These are phyloP conservation scores for Xenops minutus DNA, from an alignment of 2,797 vertebrate species.

Conservation along the genomic window DNA sequence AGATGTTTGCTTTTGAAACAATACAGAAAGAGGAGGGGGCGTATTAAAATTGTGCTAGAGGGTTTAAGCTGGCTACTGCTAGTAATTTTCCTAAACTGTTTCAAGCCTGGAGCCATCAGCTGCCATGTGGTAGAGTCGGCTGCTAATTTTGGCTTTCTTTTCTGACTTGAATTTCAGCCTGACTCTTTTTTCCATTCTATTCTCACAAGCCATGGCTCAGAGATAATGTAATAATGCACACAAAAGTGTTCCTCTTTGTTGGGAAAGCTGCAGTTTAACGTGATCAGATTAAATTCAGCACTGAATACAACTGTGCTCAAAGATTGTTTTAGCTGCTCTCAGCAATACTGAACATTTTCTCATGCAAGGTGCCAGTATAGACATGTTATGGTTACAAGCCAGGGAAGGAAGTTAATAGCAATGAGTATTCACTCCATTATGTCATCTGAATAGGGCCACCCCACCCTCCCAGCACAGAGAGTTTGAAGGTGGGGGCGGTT, in stretches of 20 bases:
- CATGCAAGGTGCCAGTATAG: neutral
- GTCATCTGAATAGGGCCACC: neutral
- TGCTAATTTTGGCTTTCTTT: neutral
- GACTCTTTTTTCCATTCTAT: neutral
- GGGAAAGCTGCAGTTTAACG: neutral
- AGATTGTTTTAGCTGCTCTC: neutral
- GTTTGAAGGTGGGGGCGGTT: rapidly evolving
- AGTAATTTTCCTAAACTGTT: neutral
- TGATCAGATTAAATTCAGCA: neutral
- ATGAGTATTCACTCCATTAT: neutral
- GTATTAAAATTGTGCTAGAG: neutral
- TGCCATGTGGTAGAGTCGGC: neutral
- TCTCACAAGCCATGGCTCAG: neutral
- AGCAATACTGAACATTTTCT: neutral
- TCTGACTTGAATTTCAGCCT: neutral
- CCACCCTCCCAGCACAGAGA: no score
- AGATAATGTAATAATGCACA: neutral
- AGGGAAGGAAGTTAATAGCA: neutral
- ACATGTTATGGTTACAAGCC: neutral
- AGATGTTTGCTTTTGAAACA: neutral
- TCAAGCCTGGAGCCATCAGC: neutral
- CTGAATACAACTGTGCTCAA: neutral
- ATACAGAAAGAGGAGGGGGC: neutral
- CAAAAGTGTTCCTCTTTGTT: neutral
- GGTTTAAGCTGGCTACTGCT: neutral